Conservation (phyloP, 2,113 vertebrate species). For the Orthonyx spaldingii region DNA sequence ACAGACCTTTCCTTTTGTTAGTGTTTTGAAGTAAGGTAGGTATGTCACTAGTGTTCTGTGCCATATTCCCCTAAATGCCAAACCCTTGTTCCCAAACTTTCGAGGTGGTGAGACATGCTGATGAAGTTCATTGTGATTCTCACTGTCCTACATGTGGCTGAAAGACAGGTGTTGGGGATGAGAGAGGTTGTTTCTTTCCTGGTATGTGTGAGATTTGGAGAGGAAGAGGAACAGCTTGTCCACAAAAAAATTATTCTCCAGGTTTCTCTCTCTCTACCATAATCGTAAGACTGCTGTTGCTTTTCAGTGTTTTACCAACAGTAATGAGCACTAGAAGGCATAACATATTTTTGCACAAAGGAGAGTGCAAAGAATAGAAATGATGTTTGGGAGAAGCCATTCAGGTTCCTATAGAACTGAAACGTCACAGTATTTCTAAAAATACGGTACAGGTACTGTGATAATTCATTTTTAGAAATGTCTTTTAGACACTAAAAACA, state of each 20-base stretch:
- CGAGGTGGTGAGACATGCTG: not conserved
- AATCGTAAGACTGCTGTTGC: not conserved
- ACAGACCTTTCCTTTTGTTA: not conserved
- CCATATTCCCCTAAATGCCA: not conserved
- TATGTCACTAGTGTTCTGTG: not conserved
- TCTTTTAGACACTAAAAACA: not conserved
- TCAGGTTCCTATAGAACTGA: not conserved
- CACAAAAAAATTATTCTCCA: not conserved
- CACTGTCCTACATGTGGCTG: not conserved
- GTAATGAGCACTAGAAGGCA: not conserved
- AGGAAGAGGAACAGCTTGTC: not conserved
- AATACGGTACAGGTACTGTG: not conserved
- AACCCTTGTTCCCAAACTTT: not conserved
- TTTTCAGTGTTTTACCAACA: not conserved
- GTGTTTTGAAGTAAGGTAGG: not conserved
- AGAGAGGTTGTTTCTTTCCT: not conserved
- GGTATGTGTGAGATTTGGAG: not conserved
- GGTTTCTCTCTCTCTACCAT: not conserved
- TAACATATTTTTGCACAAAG: not conserved
- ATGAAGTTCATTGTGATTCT: not conserved
- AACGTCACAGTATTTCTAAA: not conserved
- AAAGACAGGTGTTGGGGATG: not conserved
- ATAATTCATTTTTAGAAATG: not conserved
- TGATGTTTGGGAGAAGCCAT: not conserved
- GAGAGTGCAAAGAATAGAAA: not conserved